These are phyloP conservation scores for Pungitius pungitius DNA, from an alignment of 2,113 vertebrate species.

Conservation along the genomic window DNA sequence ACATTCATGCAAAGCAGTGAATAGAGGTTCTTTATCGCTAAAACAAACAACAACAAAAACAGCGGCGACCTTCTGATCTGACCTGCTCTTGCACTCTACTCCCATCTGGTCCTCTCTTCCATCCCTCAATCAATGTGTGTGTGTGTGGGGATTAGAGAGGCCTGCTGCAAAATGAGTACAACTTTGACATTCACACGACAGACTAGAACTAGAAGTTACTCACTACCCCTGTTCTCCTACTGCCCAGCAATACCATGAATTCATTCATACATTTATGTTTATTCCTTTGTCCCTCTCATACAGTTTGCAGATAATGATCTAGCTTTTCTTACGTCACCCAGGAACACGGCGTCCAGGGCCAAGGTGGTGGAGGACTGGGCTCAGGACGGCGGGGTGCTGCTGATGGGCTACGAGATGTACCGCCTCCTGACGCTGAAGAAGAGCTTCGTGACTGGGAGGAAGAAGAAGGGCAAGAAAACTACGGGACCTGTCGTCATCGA, in stretches of 20 bases:
- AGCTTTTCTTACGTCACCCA: constrained; percentile 41
- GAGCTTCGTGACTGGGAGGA: constrained; percentile 89
- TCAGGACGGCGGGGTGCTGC: constrained; percentile 89
- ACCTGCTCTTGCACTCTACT: constrained; percentile 17
- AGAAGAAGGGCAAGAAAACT: constrained; percentile 93
- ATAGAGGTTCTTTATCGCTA: background rate
- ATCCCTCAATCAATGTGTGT: background rate
- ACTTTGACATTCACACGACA: background rate
- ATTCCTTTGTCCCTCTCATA: background rate
- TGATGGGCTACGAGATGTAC: constrained; percentile 99
- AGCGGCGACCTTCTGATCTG: background rate
- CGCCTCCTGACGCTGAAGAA: constrained; percentile 97
- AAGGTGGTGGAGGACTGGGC: constrained; percentile 94
- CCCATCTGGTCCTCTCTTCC: constrained; percentile 13
- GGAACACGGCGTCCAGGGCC: constrained; percentile 89
- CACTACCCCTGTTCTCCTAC: constrained; percentile 28
- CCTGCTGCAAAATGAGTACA: background rate
- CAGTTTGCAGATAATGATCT: background rate
- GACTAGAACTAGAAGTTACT: constrained; percentile 35
- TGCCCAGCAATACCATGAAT: background rate
- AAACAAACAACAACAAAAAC: constrained; percentile 15
- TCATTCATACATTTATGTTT: too few relatives aligned
- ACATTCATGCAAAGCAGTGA: background rate
- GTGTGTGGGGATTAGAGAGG: background rate
- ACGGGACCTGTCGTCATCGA: constrained; percentile 88